Percentiles rank a stretch among this genome's conserved stretches.
Evolutionary conservation across 2,888 invertebrate species (phyloP).

Genomic region (Parascotia fuliginaria): DNA sequence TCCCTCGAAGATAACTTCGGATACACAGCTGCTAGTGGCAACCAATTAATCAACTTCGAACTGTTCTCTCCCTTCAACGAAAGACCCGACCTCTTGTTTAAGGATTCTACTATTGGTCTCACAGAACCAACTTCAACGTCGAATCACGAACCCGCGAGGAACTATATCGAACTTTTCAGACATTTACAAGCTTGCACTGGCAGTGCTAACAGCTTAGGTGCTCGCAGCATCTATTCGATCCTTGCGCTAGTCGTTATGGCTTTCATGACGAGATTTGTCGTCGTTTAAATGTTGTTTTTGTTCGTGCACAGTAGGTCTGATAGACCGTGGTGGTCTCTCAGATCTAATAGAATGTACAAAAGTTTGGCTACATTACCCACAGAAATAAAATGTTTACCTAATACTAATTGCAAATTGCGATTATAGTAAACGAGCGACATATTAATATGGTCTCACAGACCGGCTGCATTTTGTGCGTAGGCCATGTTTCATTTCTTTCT

Average conservation of each 20-base stretch:
- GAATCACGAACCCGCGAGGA: slow-evolving; percentile 72
- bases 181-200: slow-evolving; percentile 72
- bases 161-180: slow-evolving; percentile 85
- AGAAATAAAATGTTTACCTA: too few relatives aligned
- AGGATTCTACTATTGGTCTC: slow-evolving; percentile 86
- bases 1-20: slow-evolving; percentile 83
- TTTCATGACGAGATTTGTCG: slow-evolving; percentile 51
- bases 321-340: not conserved
- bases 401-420: too few relatives aligned
- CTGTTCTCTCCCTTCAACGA: slow-evolving; percentile 87
- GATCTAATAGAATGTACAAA: too few relatives aligned
- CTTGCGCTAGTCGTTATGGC: slow-evolving; percentile 56
- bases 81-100: slow-evolving; percentile 85
- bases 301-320: slow-evolving; percentile 11
- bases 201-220: slow-evolving; percentile 50
- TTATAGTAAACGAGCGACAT: too few relatives aligned
- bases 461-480: too few relatives aligned
- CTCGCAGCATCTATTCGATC: slow-evolving; percentile 55
- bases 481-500: too few relatives aligned
- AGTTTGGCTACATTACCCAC: too few relatives aligned
- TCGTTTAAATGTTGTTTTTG: slow-evolving; percentile 39
- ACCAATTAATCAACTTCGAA: slow-evolving; percentile 76
- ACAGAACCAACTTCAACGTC: slow-evolving; percentile 69
- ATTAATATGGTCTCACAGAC: too few relatives aligned
- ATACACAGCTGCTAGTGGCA: slow-evolving; percentile 62